These are phyloP conservation scores for Microcebus murinus DNA, from an alignment of 2,113 vertebrate species.

Conservation along the genomic window DNA sequence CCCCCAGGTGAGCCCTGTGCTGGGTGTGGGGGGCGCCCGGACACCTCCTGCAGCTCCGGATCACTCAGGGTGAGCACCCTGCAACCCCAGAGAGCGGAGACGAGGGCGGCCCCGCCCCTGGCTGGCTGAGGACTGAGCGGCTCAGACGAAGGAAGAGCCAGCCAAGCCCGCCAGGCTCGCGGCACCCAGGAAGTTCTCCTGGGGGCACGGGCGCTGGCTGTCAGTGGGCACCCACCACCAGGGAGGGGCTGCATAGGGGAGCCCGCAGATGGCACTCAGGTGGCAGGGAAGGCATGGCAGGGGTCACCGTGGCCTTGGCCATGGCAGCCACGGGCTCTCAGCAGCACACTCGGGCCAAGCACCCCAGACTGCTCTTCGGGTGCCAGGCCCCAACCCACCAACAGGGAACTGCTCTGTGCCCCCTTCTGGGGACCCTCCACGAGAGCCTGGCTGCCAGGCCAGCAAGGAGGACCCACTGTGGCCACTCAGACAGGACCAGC, in stretches of 20 bases:
- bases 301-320: not conserved
- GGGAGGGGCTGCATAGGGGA: not conserved
- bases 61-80: rapidly evolving
- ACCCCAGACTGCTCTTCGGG: rapidly evolving
- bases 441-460: not conserved
- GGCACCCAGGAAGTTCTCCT: not conserved
- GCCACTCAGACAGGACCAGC: not conserved
- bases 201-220: no score
- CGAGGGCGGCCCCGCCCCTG: not conserved
- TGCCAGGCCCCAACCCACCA: not conserved
- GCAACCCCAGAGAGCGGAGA: no score
- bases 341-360: not conserved
- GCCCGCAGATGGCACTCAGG: not conserved
- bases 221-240: rapidly evolving
- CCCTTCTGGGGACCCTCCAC: no score
- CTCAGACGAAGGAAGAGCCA: not conserved
- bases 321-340: rapidly evolving
- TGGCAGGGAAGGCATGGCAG: no score
- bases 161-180: not conserved
- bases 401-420: not conserved
- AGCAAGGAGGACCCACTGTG: not conserved
- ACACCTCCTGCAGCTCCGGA: no score
- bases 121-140: rapidly evolving
- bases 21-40: not conserved
- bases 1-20: not conserved